Evolutionary conservation across 2,797 vertebrate species (phyloP).

Genomic region (Lutra lutra): DNA sequence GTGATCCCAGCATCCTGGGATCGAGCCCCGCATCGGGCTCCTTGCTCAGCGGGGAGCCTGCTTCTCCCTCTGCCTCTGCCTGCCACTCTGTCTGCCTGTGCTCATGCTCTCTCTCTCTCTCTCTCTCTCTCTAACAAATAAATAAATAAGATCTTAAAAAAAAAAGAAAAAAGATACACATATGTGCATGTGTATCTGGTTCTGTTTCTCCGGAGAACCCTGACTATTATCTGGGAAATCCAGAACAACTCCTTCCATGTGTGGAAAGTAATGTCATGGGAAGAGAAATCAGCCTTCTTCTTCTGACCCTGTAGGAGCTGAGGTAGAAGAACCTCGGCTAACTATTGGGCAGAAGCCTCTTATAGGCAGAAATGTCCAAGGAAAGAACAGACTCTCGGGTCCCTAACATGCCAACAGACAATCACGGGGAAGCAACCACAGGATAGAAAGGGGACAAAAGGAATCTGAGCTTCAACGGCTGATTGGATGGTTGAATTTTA

Average conservation of each 20-base stretch:
- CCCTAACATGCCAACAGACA: background rate
- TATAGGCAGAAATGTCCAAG: background rate
- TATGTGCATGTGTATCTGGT: too few relatives aligned
- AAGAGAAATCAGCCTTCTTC: background rate
- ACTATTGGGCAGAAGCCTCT: background rate
- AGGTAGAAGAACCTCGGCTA: background rate
- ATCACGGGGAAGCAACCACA: background rate
- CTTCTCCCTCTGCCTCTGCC: too few relatives aligned
- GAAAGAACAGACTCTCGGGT: fast-evolving
- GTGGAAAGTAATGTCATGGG: background rate
- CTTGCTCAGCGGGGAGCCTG: too few relatives aligned
- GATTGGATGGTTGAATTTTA: background rate
- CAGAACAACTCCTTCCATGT: background rate
- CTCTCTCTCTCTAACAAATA: too few relatives aligned
- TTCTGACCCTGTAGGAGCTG: background rate
- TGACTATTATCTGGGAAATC: background rate
- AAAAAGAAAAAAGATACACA: too few relatives aligned
- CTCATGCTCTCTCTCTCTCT: too few relatives aligned
- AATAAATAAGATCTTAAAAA: too few relatives aligned
- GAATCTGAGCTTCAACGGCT: background rate
- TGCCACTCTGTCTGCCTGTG: too few relatives aligned
- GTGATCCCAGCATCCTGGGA: too few relatives aligned
- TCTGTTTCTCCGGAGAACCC: background rate
- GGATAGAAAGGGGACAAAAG: background rate
- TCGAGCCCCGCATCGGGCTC: too few relatives aligned